Conservation (phyloP, 2,797 vertebrate genomes). For the Myotis daubentonii region DNA sequence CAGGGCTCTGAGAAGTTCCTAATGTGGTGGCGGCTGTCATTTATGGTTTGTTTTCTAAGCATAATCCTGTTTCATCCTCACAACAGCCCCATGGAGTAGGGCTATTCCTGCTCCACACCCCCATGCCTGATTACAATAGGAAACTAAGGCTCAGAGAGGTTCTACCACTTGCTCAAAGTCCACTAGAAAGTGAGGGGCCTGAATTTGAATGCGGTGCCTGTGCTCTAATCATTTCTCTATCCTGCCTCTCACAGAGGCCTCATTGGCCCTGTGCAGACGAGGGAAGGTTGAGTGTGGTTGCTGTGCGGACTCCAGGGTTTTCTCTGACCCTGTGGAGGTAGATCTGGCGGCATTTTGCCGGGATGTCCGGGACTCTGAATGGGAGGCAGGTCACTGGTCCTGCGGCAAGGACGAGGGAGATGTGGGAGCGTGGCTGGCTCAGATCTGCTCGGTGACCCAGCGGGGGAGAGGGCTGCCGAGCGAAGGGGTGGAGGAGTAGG, state of each 20-base stretch:
- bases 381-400: not conserved
- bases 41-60: not conserved
- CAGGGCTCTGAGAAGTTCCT: not conserved
- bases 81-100: not conserved
- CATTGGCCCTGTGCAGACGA: not conserved
- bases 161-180: not conserved
- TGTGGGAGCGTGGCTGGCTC: not conserved
- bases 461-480: not conserved
- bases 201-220: not conserved
- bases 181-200: not conserved
- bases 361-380: not conserved
- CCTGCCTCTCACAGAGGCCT: not conserved
- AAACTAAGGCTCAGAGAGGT: not conserved
- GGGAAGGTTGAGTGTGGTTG: not conserved
- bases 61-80: constrained; percentile 24
- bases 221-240: not conserved
- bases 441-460: not conserved
- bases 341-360: not conserved
- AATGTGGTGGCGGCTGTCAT: not conserved
- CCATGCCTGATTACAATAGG: not conserved
- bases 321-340: not conserved
- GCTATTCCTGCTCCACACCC: not conserved
- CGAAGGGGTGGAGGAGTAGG: not conserved
- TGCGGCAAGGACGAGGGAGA: not conserved
- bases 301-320: not conserved